Evolutionary conservation across 2,113 vertebrate genomes (phyloP).

Genomic region (Hylia prasina): DNA sequence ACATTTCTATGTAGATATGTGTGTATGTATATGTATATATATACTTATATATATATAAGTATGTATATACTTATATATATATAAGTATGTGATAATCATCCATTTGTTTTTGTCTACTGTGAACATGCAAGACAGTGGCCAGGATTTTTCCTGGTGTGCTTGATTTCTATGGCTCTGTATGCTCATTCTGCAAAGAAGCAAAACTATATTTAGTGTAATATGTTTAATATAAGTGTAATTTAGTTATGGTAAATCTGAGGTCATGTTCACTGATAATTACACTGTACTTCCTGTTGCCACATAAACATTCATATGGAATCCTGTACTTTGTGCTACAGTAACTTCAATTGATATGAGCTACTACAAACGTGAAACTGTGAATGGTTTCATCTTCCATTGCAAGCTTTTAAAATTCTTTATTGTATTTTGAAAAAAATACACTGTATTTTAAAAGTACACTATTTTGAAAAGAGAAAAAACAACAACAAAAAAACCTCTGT

Average conservation of each 20-base stretch:
- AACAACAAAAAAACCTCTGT: fast-evolving
- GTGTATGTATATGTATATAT: background rate
- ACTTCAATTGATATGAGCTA: background rate
- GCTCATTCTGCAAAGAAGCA: background rate
- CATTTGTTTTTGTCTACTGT: background rate
- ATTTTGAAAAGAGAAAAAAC: background rate
- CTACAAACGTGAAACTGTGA: background rate
- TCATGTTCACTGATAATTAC: background rate
- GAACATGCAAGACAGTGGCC: background rate
- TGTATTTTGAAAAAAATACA: background rate
- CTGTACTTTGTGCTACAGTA: background rate
- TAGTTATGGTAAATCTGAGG: background rate
- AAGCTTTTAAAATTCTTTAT: background rate
- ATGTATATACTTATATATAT: too few species aligned
- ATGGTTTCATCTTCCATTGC: background rate
- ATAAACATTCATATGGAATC: background rate
- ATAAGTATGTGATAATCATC: background rate
- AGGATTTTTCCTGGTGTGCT: background rate
- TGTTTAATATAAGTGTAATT: background rate
- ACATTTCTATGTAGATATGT: background rate
- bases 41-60: too few species aligned
- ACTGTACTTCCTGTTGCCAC: background rate
- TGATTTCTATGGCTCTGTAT: background rate
- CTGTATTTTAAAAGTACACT: background rate
- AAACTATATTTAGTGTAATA: background rate